A percentile compares a stretch with the other conserved stretches of the same genome.
Conservation (phyloP, 2,113 vertebrate species). For the Gila orcuttii region DNA sequence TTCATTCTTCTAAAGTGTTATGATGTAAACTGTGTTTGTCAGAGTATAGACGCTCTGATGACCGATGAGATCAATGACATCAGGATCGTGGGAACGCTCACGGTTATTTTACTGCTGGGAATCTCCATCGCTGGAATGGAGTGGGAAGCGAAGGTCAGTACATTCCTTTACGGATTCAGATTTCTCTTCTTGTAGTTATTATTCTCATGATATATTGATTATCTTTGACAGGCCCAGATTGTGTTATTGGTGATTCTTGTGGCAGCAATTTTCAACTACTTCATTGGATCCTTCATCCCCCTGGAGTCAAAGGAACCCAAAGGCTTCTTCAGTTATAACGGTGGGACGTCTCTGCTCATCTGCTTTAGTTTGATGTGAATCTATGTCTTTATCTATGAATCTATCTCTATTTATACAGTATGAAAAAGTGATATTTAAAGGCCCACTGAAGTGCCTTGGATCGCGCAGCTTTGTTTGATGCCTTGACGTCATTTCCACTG, state of each 20-base stretch:
- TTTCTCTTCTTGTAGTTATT: neutral
- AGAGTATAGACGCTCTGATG: conserved; percentile 90
- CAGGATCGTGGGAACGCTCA: conserved; percentile 94
- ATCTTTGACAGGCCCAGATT: conserved; percentile 85
- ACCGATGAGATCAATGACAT: conserved; percentile 92
- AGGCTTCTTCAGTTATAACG: conserved; percentile 92
- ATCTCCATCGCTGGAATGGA: conserved; percentile 98
- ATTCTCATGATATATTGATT: neutral
- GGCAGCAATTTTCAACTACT: conserved; percentile 86
- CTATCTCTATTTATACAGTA: no score
- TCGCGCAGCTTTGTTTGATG: no score
- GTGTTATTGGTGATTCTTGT: conserved; percentile 91
- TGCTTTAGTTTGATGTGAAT: no score
- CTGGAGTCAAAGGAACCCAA: conserved; percentile 86
- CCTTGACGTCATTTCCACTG: no score
- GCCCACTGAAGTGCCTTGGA: no score
- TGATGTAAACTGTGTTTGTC: conserved; percentile 17
- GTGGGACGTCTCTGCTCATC: conserved; percentile 63
- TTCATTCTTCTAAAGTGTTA: neutral
- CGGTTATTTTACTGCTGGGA: conserved; percentile 88
- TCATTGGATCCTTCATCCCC: conserved; percentile 90
- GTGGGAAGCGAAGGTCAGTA: conserved; percentile 89
- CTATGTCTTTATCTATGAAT: no score
- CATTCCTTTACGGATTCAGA: neutral
- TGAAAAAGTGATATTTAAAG: no score